Percentiles rank a stretch among this genome's conserved stretches.
Evolutionary conservation across 2,888 invertebrate genomes (phyloP).

Genomic region (Doris montereyensis): DNA sequence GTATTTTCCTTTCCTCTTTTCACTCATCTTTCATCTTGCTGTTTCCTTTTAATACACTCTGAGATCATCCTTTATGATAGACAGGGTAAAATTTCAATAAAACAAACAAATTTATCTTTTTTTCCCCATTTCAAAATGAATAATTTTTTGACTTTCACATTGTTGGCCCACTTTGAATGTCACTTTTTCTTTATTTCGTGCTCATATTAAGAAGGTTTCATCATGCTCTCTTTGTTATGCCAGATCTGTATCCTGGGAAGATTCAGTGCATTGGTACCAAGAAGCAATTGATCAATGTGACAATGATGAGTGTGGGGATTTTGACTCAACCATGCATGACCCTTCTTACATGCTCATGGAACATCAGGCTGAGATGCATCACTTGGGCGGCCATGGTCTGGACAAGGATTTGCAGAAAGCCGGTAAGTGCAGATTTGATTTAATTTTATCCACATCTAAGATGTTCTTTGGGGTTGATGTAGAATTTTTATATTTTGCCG

Average conservation of each 20-base stretch:
- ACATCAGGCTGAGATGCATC: slow-evolving; percentile 74
- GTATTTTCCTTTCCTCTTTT: no score
- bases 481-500: no score
- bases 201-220: not conserved
- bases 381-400: slow-evolving; percentile 73
- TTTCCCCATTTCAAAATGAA: not conserved
- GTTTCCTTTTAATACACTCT: no score
- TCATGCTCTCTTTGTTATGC: not conserved
- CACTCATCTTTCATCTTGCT: no score
- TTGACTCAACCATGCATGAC: slow-evolving; percentile 71
- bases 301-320: slow-evolving; percentile 69
- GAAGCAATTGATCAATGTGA: slow-evolving; percentile 69
- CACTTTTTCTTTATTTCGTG: not conserved
- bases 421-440: slow-evolving; percentile 60
- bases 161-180: no score
- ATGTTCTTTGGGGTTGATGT: no score
- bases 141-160: no score
- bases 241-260: slow-evolving; percentile 71
- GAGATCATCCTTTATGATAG: no score
- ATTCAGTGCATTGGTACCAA: slow-evolving; percentile 73
- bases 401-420: slow-evolving; percentile 73
- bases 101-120: not conserved
- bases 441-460: no score
- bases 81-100: no score
- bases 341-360: slow-evolving; percentile 74